Conservation (phyloP, 2,888 invertebrate genomes). For the Vanessa cardui region DNA sequence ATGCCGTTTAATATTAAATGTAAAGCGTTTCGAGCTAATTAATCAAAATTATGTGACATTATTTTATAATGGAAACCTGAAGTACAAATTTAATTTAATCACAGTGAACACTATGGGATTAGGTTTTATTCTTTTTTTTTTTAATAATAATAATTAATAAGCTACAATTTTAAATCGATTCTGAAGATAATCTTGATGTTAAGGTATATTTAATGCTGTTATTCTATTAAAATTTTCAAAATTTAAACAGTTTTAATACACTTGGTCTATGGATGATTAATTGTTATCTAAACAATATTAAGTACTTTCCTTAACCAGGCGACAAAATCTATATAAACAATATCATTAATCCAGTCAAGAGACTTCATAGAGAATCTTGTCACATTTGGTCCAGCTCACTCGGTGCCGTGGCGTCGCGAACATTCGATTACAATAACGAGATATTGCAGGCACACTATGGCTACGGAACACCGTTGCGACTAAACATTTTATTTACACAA, state of each 20-base stretch:
- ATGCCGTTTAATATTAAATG: constrained; percentile 30
- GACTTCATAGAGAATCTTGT: constrained; percentile 44
- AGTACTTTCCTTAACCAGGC: constrained; percentile 58
- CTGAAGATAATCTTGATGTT: constrained; percentile 38
- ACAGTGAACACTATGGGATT: constrained; percentile 42
- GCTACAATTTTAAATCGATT: constrained; percentile 37
- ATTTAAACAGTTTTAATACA: constrained; percentile 42
- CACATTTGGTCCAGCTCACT: constrained; percentile 45
- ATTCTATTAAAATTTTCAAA: constrained; percentile 41
- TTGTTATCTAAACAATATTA: constrained; percentile 40
- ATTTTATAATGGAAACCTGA: constrained; percentile 36
- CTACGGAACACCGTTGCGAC: constrained; percentile 1
- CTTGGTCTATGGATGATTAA: constrained; percentile 43
- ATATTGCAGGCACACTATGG: constrained; percentile 22
- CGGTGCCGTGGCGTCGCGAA: neutral
- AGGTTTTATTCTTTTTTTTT: constrained; percentile 34
- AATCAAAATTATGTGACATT: constrained; percentile 33
- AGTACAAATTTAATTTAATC: constrained; percentile 38
- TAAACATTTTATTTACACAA: constrained; percentile 8
- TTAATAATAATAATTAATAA: constrained; percentile 33
- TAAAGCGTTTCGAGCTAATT: constrained; percentile 37
- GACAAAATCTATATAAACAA: constrained; percentile 71
- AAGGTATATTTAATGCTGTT: constrained; percentile 38
- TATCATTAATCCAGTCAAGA: constrained; percentile 52
- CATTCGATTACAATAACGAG: neutral